Evolutionary conservation across 2,113 vertebrate genomes (phyloP).

Genomic region (Pica pica): DNA sequence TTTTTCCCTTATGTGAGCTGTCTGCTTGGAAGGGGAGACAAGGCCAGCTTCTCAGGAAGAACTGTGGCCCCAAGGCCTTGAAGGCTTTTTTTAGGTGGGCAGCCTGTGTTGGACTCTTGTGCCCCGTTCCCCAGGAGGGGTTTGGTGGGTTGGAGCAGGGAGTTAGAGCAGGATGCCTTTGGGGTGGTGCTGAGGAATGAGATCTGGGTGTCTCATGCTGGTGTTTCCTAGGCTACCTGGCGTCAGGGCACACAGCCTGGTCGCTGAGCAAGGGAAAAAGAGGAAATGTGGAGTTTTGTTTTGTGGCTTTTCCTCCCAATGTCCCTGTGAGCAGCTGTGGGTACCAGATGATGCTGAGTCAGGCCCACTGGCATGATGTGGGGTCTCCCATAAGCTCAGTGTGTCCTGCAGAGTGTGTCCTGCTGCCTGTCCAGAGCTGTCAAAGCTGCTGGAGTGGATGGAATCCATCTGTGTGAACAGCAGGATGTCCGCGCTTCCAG

Average conservation of each 20-base stretch:
- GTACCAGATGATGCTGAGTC: not conserved
- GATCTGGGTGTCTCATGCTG: not conserved
- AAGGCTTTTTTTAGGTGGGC: not conserved
- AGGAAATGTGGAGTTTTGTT: fast-evolving
- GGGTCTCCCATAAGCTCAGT: not conserved
- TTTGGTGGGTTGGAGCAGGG: not conserved
- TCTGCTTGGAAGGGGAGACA: not conserved
- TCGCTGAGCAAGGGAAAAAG: not conserved
- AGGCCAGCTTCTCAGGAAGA: not conserved
- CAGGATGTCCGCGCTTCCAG: not conserved
- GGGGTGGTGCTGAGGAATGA: not conserved
- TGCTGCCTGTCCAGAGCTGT: not conserved
- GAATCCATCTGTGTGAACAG: not conserved
- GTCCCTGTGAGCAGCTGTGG: not conserved
- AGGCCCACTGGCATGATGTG: not conserved
- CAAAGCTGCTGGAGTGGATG: not conserved
- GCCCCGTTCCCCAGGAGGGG: not conserved
- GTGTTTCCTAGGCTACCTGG: not conserved
- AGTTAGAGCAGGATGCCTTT: not conserved
- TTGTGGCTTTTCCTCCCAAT: fast-evolving
- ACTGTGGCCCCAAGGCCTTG: too few relatives aligned
- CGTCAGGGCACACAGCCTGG: not conserved
- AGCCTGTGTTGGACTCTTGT: not conserved
- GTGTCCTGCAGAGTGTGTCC: not conserved
- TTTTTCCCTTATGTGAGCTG: not conserved